Percentiles rank a stretch among this genome's conserved stretches.
phyloP scores from a whole-genome alignment of 2,113 vertebrate species.

The Tursiops truncatus region DNA sequence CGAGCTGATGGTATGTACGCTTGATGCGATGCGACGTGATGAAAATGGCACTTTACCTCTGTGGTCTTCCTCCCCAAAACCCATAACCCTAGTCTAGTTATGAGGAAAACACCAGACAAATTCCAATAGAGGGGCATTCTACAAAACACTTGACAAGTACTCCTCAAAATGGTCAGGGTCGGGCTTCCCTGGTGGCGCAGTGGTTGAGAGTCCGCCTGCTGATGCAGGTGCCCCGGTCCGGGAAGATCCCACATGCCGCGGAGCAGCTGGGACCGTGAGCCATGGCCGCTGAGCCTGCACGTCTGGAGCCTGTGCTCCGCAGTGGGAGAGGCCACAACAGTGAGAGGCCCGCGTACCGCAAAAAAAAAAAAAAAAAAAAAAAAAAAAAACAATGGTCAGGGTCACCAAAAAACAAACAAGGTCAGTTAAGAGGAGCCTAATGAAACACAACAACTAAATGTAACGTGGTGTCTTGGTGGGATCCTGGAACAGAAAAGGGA shows the following conservation, averaged over 20 bases:
- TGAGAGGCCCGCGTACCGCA: too few relatives aligned
- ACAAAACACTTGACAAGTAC: not conserved
- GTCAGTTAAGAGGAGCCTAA: not conserved
- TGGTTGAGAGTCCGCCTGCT: too few relatives aligned
- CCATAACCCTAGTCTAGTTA: not conserved
- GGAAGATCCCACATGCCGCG: too few relatives aligned
- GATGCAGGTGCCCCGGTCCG: too few relatives aligned
- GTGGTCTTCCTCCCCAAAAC: not conserved
- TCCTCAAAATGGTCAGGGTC: not conserved
- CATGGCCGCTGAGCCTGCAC: too few relatives aligned
- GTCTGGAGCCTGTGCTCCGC: too few relatives aligned
- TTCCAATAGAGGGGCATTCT: not conserved
- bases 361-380: too few relatives aligned
- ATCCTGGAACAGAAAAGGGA: not conserved
- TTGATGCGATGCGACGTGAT: not conserved
- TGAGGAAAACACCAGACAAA: not conserved
- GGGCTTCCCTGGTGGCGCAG: too few relatives aligned
- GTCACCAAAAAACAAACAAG: conserved; percentile 25
- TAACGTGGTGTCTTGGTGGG: not conserved
- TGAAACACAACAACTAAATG: not conserved
- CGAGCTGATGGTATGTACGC: not conserved
- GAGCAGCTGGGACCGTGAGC: too few relatives aligned
- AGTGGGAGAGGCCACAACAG: too few relatives aligned
- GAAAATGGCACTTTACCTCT: not conserved
- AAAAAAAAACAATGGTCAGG: not conserved